These are phyloP conservation scores for Malurus cyaneus DNA, from an alignment of 2,113 vertebrate genomes.

Conservation along the genomic window DNA sequence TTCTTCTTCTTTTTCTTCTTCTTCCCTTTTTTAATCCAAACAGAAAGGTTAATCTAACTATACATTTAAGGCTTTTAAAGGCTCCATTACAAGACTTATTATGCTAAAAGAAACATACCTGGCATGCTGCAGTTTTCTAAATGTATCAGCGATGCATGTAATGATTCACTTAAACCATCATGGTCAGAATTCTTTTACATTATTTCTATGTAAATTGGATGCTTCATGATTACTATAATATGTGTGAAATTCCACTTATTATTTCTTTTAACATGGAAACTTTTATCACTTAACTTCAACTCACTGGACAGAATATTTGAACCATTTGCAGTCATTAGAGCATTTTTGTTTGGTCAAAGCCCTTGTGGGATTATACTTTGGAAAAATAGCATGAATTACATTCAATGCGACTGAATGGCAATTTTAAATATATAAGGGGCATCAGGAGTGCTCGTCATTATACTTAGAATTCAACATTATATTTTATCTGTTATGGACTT, in stretches of 20 bases:
- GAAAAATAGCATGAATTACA: conserved; percentile 75
- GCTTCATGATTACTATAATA: conserved; percentile 89
- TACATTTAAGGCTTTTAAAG: conserved; percentile 88
- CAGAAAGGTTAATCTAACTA: conserved; percentile 87
- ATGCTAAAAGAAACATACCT: conserved; percentile 83
- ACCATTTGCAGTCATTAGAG: conserved; percentile 83
- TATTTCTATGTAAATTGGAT: conserved; percentile 91
- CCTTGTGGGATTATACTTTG: conserved; percentile 71
- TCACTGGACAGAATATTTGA: conserved; percentile 79
- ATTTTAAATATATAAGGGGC: conserved; percentile 79
- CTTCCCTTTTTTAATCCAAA: conserved; percentile 54
- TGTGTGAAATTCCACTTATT: conserved; percentile 86
- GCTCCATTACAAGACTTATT: conserved; percentile 84
- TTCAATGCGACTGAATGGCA: conserved; percentile 75
- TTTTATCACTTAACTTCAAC: conserved; percentile 83
- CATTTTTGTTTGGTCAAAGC: conserved; percentile 81
- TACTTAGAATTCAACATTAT: conserved; percentile 69
- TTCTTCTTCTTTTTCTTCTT: conserved; percentile 33
- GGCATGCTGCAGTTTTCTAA: conserved; percentile 79
- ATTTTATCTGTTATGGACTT: conserved; percentile 63
- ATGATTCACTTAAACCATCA: conserved; percentile 86
- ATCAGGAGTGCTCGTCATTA: conserved; percentile 69
- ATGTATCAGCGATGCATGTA: conserved; percentile 81
- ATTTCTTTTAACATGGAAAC: conserved; percentile 84
- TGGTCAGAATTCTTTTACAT: conserved; percentile 82